Percentiles rank a stretch among this genome's conserved stretches.
These are phyloP conservation scores for Epinephelus moara DNA, from an alignment of 2,113 vertebrate species.

Conservation along the genomic window DNA sequence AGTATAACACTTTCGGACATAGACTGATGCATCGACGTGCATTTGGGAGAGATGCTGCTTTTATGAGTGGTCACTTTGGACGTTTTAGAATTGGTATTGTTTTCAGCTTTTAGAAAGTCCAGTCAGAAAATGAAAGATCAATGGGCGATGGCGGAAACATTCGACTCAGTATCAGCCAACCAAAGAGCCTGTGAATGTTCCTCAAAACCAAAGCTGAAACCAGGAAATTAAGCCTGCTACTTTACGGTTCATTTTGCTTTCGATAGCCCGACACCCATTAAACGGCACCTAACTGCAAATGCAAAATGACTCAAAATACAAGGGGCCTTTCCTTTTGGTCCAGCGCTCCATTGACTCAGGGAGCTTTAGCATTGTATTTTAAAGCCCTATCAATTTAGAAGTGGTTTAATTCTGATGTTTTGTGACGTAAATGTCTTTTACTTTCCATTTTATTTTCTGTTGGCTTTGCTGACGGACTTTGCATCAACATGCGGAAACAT, in stretches of 20 bases:
- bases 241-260: neutral
- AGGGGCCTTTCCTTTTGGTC: no score
- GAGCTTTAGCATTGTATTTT: no score
- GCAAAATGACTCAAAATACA: no score
- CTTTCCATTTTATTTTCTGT: no score
- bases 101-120: constrained; percentile 22
- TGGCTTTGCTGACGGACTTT: no score
- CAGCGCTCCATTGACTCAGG: no score
- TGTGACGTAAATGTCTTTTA: no score
- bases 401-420: no score
- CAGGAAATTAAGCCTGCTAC: neutral
- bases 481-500: no score
- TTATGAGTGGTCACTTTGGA: neutral
- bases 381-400: no score
- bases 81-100: constrained; percentile 11
- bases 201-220: neutral
- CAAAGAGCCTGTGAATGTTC: neutral
- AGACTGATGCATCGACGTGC: constrained; percentile 32
- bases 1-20: constrained; percentile 48
- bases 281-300: no score
- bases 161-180: neutral
- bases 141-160: constrained; percentile 19
- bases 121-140: constrained; percentile 13
- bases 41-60: constrained; percentile 7
- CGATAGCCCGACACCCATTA: no score